Conservation (phyloP, 2,113 vertebrate species). For the Danio rerio region DNA sequence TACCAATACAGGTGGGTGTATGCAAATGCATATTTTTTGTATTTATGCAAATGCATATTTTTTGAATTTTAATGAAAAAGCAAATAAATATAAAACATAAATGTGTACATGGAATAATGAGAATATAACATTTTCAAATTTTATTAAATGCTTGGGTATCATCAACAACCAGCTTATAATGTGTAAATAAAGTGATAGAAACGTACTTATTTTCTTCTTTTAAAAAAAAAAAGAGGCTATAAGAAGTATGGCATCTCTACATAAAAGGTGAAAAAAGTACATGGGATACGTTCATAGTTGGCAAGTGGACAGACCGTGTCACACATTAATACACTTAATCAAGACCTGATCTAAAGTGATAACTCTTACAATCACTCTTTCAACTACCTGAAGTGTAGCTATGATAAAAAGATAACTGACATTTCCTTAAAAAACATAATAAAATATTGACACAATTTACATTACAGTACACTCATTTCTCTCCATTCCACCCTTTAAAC, state of each 20-base stretch:
- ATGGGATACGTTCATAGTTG: slow-evolving; percentile 70
- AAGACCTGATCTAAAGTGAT: slow-evolving; percentile 72
- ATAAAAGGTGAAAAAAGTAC: slow-evolving; percentile 64
- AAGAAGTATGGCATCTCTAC: slow-evolving; percentile 75
- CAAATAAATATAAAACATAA: slow-evolving; percentile 7
- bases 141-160: slow-evolving; percentile 83
- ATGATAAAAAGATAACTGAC: slow-evolving; percentile 77
- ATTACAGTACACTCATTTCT: slow-evolving; percentile 76
- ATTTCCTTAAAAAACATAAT: slow-evolving; percentile 69
- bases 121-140: slow-evolving; percentile 74
- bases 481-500: slow-evolving; percentile 69
- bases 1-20: not conserved
- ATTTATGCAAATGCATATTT: no score
- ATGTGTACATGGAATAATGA: slow-evolving; percentile 56
- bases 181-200: slow-evolving; percentile 83
- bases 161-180: slow-evolving; percentile 80
- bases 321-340: slow-evolving; percentile 80
- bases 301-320: slow-evolving; percentile 76
- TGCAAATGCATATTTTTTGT: not conserved
- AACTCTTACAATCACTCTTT: slow-evolving; percentile 71
- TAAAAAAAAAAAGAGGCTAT: slow-evolving; percentile 71
- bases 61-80: not conserved
- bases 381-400: slow-evolving; percentile 75
- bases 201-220: slow-evolving; percentile 77
- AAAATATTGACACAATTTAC: slow-evolving; percentile 68